phyloP scores from a whole-genome alignment of 2,113 vertebrate species.

The Phyllostomus hastatus region DNA sequence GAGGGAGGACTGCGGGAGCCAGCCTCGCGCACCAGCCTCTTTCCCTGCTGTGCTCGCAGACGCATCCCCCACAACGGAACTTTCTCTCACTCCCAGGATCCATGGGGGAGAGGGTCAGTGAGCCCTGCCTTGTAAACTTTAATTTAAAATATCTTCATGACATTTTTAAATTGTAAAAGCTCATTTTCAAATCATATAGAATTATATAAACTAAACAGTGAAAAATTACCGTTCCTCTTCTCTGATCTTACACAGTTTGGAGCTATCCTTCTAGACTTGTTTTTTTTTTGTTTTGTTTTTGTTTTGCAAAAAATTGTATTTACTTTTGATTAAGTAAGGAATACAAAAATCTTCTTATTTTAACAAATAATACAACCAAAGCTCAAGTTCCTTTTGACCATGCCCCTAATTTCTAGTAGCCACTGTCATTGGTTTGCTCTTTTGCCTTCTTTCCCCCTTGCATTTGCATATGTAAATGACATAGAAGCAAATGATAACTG shows the following conservation, averaged over 20 bases:
- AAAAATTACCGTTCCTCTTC: not conserved
- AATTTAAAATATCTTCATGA: not conserved
- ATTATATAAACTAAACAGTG: not conserved
- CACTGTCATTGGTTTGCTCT: not conserved
- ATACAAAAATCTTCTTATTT: not conserved
- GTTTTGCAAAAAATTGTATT: not conserved
- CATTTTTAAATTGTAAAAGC: not conserved
- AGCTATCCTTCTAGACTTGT: not conserved
- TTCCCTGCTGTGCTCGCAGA: not conserved
- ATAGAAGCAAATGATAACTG: not conserved
- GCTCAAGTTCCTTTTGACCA: not conserved
- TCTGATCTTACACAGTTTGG: not conserved
- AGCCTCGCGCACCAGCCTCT: fast-evolving
- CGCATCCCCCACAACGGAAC: too few species aligned
- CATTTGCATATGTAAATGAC: not conserved
- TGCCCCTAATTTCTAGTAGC: not conserved
- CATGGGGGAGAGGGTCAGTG: not conserved
- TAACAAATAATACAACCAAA: not conserved
- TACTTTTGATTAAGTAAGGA: slow-evolving; percentile 22
- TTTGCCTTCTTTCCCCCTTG: not conserved
- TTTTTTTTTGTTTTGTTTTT: too few species aligned
- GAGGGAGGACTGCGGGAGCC: not conserved
- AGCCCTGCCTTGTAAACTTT: not conserved
- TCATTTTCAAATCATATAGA: not conserved
- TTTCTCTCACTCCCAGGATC: not conserved